Evolutionary conservation across 2,797 vertebrate genomes (phyloP).

Genomic region (Denticeps clupeoides): DNA sequence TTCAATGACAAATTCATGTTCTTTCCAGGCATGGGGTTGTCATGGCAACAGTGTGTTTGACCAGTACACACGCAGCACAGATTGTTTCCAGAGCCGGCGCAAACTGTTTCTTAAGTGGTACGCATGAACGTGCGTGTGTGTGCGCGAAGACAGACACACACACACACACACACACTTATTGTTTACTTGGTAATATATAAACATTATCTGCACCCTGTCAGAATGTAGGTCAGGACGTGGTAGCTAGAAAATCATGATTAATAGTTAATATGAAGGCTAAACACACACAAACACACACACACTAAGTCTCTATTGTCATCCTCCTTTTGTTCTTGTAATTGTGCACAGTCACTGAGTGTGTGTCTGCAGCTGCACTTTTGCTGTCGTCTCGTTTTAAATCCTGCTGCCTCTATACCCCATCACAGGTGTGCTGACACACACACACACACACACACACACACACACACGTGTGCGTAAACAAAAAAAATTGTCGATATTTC

Average conservation of each 20-base stretch:
- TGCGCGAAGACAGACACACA: not conserved
- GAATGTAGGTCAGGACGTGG: not conserved
- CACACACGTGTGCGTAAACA: no score
- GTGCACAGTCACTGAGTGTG: not conserved
- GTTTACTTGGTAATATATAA: not conserved
- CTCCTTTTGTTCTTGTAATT: not conserved
- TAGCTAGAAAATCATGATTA: not conserved
- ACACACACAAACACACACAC: not conserved
- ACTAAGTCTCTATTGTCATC: not conserved
- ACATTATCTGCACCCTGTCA: not conserved
- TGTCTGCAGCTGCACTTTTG: not conserved
- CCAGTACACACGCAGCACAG: not conserved
- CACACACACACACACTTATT: not conserved
- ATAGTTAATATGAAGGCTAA: not conserved
- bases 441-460: no score
- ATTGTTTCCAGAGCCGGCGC: conserved; percentile 4
- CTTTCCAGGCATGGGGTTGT: not conserved
- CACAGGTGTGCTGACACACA: no score
- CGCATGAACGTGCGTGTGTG: not conserved
- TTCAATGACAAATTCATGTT: not conserved
- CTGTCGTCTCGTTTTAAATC: no score
- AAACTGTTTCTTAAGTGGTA: not conserved
- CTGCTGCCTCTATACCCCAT: no score
- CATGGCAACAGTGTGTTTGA: conserved; percentile 11
- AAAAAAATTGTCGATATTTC: no score